Conservation (phyloP, 64 coral and sea anemone genomes). For the Pocillopora verrucosa region DNA sequence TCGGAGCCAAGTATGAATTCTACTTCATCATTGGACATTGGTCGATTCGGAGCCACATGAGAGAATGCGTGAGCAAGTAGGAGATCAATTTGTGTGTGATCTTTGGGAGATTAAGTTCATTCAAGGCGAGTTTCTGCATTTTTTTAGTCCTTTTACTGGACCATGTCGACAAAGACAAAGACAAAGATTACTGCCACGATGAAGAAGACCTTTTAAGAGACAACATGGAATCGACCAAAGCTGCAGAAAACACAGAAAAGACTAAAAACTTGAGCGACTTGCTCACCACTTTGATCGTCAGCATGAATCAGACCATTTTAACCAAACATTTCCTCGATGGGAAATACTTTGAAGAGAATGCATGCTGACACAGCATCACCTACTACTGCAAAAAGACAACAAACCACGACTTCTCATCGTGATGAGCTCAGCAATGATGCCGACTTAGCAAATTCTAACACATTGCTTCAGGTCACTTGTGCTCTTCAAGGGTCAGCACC, state of each 20-base stretch:
- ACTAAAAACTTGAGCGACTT: neutral
- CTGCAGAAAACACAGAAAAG: neutral
- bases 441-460: neutral
- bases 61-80: neutral
- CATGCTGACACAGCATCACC: slow-evolving; percentile 8
- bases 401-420: neutral
- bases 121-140: slow-evolving; percentile 4
- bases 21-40: neutral
- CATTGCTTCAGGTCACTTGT: slow-evolving; percentile 1
- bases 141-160: neutral
- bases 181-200: neutral
- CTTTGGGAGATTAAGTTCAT: neutral
- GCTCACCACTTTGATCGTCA: neutral
- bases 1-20: neutral
- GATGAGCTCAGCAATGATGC: neutral
- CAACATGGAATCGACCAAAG: neutral
- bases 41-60: neutral
- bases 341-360: neutral
- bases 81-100: neutral
- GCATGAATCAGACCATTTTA: neutral
- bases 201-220: slow-evolving; percentile 2
- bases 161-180: neutral
- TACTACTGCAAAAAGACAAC: neutral
- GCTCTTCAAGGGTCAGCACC: neutral
- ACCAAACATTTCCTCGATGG: neutral